A percentile compares a stretch with the other conserved stretches of the same genome.
Conservation (phyloP, 1,140 invertebrate genomes). For the Acromyrmex charruanus region DNA sequence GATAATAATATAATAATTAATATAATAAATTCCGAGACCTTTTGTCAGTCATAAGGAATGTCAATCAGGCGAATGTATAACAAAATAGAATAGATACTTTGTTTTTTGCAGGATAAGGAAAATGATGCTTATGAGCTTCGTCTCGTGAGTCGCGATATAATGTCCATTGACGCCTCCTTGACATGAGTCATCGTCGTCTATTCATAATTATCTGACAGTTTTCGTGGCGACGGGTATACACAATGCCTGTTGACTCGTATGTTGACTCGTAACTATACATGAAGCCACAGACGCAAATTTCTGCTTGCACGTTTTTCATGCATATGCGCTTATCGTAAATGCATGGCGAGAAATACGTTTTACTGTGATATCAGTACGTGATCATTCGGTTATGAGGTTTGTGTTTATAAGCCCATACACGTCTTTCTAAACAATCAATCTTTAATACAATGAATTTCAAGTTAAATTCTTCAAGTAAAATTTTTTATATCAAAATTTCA, state of each 20-base stretch:
- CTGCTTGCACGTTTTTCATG: neutral
- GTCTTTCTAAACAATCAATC: neutral
- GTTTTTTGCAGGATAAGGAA: slow-evolving; percentile 14
- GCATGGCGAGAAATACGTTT: neutral
- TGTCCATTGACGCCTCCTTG: slow-evolving; percentile 31
- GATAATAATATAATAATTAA: neutral
- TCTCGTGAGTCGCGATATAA: neutral
- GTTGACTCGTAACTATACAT: slow-evolving; percentile 10
- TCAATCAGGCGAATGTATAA: neutral
- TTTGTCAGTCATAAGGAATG: neutral
- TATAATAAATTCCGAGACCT: neutral
- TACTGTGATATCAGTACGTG: neutral
- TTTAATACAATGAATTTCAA: neutral
- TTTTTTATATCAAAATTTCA: neutral
- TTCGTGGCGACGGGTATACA: slow-evolving; percentile 3
- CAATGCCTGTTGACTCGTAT: neutral
- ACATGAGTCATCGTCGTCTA: slow-evolving; percentile 25
- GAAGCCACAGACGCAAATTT: slow-evolving; percentile 11
- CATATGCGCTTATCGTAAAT: neutral
- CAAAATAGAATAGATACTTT: neutral
- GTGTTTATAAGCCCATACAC: neutral
- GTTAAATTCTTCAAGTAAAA: neutral
- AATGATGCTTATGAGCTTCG: neutral
- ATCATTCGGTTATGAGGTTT: neutral
- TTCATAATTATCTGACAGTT: slow-evolving; percentile 37